Evolutionary conservation across 2,888 invertebrate species (phyloP).

Genomic region (Agonum fuliginosum): DNA sequence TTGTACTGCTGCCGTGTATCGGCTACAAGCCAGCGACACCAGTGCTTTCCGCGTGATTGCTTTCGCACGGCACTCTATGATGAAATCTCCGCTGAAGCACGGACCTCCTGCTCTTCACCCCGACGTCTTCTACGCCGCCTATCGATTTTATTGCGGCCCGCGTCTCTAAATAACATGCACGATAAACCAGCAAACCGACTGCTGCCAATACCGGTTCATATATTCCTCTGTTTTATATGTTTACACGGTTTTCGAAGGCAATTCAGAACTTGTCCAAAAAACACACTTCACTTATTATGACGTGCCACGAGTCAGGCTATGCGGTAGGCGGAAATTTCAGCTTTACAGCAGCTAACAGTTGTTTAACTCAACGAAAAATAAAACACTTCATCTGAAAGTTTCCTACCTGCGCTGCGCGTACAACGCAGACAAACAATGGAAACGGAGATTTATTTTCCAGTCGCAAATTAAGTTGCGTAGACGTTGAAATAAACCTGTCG

Average conservation of each 20-base stretch:
- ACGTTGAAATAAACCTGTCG: slow-evolving; percentile 51
- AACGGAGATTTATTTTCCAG: slow-evolving; percentile 58
- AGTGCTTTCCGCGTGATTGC: slow-evolving; percentile 60
- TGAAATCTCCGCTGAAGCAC: slow-evolving; percentile 57
- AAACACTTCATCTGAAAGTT: slow-evolving; percentile 55
- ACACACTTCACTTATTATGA: slow-evolving; percentile 53
- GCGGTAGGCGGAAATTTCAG: not conserved
- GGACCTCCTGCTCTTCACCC: not conserved
- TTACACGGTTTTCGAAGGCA: slow-evolving; percentile 56
- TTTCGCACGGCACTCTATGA: slow-evolving; percentile 59
- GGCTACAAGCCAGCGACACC: slow-evolving; percentile 57
- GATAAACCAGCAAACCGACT: slow-evolving; percentile 56
- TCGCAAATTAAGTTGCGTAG: slow-evolving; percentile 56
- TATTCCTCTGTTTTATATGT: slow-evolving; percentile 56
- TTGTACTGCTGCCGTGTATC: slow-evolving; percentile 37
- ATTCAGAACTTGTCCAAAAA: slow-evolving; percentile 58
- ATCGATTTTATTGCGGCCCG: slow-evolving; percentile 56
- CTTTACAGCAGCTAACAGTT: slow-evolving; percentile 49
- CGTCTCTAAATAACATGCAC: slow-evolving; percentile 59
- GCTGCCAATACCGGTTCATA: slow-evolving; percentile 50
- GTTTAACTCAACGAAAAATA: slow-evolving; percentile 57
- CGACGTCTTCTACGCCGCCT: slow-evolving; percentile 41
- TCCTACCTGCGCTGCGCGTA: slow-evolving; percentile 43
- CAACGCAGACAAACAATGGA: slow-evolving; percentile 56
- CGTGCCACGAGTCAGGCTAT: not conserved